phyloP scores from a whole-genome alignment of 1,140 invertebrate species.

The Drosophila ohnishii region DNA sequence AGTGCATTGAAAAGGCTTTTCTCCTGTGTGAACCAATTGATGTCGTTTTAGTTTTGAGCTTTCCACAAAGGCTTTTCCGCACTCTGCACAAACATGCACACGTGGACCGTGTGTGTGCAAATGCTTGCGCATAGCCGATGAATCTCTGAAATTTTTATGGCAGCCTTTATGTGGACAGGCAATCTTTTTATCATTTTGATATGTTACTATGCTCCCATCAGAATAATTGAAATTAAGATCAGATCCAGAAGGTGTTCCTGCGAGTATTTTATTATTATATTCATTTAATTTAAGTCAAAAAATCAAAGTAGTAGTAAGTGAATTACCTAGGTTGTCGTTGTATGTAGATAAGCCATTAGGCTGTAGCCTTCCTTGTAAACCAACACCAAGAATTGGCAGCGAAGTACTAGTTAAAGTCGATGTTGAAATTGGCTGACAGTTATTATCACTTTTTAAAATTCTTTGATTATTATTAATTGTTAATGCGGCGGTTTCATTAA shows the following conservation, averaged over 20 bases:
- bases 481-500: conserved; percentile 10
- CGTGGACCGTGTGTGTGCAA: conserved; percentile 98
- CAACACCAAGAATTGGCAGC: conserved; percentile 11
- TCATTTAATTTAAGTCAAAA: no score
- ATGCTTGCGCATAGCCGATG: conserved; percentile 99
- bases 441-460: conserved; percentile 19
- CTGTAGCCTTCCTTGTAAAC: conserved; percentile 14
- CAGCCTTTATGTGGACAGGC: conserved; percentile 98
- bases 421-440: conserved; percentile 6
- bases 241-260: conserved; percentile 12
- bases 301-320: neutral
- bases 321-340: conserved; percentile 28
- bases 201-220: conserved; percentile 6
- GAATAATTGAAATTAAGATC: conserved; percentile 14
- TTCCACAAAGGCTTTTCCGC: conserved; percentile 99
- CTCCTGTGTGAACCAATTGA: conserved; percentile 96
- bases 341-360: conserved; percentile 12
- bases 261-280: neutral
- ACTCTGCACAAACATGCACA: conserved; percentile 98
- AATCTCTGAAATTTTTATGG: conserved; percentile 98
- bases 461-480: conserved; percentile 36
- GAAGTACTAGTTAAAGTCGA: conserved; percentile 17
- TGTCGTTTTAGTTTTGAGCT: conserved; percentile 98
- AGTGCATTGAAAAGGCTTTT: conserved; percentile 98
- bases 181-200: conserved; percentile 79